These are phyloP conservation scores for Sapayoa aenigma DNA, from an alignment of 2,113 vertebrate genomes.

Conservation along the genomic window DNA sequence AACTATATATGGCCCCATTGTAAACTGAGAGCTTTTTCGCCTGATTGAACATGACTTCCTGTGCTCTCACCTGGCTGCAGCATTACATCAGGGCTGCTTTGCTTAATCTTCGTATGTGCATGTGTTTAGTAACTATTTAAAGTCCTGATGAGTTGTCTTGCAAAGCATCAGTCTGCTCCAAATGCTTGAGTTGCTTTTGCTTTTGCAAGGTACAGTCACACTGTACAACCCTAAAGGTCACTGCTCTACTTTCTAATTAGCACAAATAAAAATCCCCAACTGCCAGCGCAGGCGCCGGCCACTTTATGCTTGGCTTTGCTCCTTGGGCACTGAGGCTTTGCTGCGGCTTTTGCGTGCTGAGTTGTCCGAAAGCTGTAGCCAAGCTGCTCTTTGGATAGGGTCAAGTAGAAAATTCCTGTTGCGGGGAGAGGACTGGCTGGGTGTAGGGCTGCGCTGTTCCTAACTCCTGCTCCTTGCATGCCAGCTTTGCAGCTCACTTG, in stretches of 20 bases:
- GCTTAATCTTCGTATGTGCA: background rate
- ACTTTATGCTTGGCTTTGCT: background rate
- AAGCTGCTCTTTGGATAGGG: background rate
- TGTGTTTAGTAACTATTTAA: background rate
- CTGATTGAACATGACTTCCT: conserved; percentile 41
- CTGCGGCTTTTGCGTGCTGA: background rate
- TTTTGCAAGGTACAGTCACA: background rate
- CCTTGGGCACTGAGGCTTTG: background rate
- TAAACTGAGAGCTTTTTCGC: background rate
- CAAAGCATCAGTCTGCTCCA: background rate
- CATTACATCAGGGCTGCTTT: background rate
- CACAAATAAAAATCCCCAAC: background rate
- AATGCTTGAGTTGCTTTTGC: background rate
- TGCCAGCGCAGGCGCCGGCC: accelerated
- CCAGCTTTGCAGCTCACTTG: accelerated
- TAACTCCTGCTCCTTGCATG: accelerated
- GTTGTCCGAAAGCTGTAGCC: background rate
- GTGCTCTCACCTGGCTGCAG: background rate
- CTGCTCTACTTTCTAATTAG: background rate
- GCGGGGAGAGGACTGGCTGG: background rate
- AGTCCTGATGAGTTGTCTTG: background rate
- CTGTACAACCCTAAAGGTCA: background rate
- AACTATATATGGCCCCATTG: background rate
- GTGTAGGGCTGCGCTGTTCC: background rate
- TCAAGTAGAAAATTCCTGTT: background rate